Percentiles rank a stretch among this genome's conserved stretches.
These are phyloP conservation scores for Acrossocheilus fasciatus DNA, from an alignment of 2,797 vertebrate species.

Conservation along the genomic window DNA sequence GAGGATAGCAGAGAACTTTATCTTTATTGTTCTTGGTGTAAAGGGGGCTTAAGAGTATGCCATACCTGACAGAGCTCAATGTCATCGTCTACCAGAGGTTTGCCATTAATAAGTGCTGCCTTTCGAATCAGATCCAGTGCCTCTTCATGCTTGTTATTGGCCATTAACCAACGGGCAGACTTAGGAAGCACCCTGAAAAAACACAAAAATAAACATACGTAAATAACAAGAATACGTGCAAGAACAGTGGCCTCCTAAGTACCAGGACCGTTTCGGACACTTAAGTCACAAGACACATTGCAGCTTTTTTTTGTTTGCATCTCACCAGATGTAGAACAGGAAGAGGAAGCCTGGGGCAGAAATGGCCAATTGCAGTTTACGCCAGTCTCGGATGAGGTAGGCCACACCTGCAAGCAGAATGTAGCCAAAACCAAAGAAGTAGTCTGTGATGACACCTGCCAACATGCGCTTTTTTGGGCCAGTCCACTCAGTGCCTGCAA, in stretches of 20 bases:
- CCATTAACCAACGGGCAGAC: slow-evolving; percentile 85
- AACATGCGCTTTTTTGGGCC: slow-evolving; percentile 77
- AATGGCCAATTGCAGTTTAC: slow-evolving; percentile 81
- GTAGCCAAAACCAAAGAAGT: slow-evolving; percentile 79
- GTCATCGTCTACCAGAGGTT: slow-evolving; percentile 66
- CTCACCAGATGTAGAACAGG: slow-evolving; percentile 81
- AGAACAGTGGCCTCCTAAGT: background rate
- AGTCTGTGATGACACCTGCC: slow-evolving; percentile 77
- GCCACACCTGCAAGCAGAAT: slow-evolving; percentile 83
- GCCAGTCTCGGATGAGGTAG: slow-evolving; percentile 83
- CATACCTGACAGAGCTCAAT: slow-evolving; percentile 69
- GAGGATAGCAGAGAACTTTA: too few species aligned
- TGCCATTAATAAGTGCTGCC: slow-evolving; percentile 79
- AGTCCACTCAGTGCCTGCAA: slow-evolving; percentile 85
- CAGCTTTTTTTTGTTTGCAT: background rate
- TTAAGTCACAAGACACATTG: background rate
- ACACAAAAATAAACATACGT: background rate
- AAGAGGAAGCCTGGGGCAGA: slow-evolving; percentile 75
- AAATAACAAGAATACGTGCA: background rate
- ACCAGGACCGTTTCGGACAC: background rate
- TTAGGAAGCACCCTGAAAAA: slow-evolving; percentile 81
- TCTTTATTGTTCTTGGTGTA: too few species aligned
- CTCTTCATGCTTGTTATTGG: slow-evolving; percentile 75
- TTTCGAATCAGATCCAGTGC: slow-evolving; percentile 81
- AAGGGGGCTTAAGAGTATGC: background rate